A percentile compares a stretch with the other conserved stretches of the same genome.
phyloP scores from a whole-genome alignment of 2,113 vertebrate genomes.

The Colinus virginianus region DNA sequence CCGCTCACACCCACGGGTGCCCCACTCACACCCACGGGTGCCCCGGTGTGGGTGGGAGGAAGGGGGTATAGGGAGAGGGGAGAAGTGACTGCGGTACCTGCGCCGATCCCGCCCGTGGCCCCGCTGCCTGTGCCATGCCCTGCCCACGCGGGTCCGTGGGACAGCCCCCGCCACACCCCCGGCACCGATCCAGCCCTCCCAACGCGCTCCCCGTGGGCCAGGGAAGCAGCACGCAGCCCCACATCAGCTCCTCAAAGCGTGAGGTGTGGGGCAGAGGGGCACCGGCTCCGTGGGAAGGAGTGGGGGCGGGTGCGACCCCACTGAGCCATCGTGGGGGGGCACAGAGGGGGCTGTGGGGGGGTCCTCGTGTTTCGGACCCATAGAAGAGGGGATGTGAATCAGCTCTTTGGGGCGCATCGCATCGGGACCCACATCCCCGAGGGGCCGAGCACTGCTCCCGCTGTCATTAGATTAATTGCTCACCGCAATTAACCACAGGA shows the following conservation, averaged over 20 bases:
- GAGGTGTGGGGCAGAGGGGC: no score
- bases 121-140: not conserved
- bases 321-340: not conserved
- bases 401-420: not conserved
- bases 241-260: no score
- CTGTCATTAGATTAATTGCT: not conserved
- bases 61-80: no score
- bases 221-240: no score
- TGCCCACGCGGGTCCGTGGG: not conserved
- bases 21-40: accelerated
- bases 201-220: no score
- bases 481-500: constrained; percentile 21
- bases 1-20: no score
- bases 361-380: not conserved
- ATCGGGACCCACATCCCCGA: no score
- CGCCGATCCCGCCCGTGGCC: not conserved
- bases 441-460: not conserved
- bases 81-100: not conserved
- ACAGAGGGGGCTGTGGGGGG: not conserved
- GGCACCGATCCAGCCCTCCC: not conserved
- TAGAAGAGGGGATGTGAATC: not conserved
- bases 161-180: constrained; percentile 39
- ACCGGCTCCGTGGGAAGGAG: not conserved
- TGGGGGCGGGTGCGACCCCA: accelerated
- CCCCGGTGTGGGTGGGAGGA: not conserved